phyloP scores from a whole-genome alignment of 2,888 invertebrate species.

The Liodrosophila aerea region DNA sequence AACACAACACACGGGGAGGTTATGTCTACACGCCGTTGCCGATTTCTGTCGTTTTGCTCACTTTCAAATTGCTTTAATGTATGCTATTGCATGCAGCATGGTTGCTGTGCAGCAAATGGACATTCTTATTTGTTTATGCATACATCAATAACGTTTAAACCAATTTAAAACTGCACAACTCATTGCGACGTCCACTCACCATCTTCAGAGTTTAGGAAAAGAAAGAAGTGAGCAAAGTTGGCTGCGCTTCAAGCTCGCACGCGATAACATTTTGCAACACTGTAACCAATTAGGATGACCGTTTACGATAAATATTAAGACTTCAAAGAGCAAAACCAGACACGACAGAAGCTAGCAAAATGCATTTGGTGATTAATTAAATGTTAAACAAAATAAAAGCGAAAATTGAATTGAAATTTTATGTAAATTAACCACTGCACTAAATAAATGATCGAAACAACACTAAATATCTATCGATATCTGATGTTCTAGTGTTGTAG shows the following conservation, averaged over 20 bases:
- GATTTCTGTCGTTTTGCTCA: conserved; percentile 44
- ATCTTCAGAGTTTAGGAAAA: conserved; percentile 80
- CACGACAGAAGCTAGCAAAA: no score
- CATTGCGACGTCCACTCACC: conserved; percentile 80
- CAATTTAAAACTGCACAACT: conserved; percentile 47
- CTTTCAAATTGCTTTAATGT: conserved; percentile 37
- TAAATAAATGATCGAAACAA: no score
- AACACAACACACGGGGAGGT: conserved; percentile 55
- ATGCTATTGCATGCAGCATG: conserved; percentile 6
- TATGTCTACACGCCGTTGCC: conserved; percentile 50
- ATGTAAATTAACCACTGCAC: no score
- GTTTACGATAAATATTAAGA: no score
- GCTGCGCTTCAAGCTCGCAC: conserved; percentile 50
- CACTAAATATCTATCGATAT: no score
- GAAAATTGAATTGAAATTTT: no score
- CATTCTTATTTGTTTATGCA: conserved; percentile 18
- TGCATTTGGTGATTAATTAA: no score
- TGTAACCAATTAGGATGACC: conserved; percentile 23
- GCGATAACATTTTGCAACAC: conserved; percentile 20
- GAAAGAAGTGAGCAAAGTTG: conserved; percentile 80
- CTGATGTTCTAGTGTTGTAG: no score
- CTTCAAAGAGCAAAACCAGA: no score
- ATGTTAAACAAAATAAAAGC: no score
- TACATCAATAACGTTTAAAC: conserved; percentile 16
- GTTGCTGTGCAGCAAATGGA: conserved; percentile 6